These are phyloP conservation scores for Apodemus sylvaticus DNA, from an alignment of 2,113 vertebrate species.

Conservation along the genomic window DNA sequence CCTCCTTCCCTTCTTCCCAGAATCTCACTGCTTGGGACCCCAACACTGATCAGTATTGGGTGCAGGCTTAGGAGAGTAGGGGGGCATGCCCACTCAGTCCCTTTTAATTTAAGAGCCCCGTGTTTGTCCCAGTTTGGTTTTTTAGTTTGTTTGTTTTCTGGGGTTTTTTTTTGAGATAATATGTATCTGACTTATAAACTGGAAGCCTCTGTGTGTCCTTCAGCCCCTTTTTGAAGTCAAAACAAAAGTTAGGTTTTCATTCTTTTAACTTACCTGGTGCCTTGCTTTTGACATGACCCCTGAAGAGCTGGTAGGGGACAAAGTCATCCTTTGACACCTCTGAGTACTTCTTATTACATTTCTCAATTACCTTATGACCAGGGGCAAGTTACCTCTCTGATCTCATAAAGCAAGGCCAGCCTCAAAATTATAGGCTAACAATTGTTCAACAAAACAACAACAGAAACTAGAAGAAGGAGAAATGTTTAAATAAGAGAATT, in stretches of 20 bases:
- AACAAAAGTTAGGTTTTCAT: neutral
- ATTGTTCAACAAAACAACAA: neutral
- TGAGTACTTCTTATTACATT: neutral
- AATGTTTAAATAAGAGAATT: neutral
- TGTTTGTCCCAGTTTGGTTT: neutral
- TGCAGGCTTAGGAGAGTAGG: rapidly evolving
- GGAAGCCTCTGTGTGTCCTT: neutral
- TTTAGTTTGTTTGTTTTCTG: too few species aligned
- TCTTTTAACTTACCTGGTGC: neutral
- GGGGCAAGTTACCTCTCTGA: neutral
- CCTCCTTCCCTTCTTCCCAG: rapidly evolving
- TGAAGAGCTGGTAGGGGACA: neutral
- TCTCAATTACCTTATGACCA: slow-evolving; percentile 8
- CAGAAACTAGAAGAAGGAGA: neutral
- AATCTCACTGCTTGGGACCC: neutral
- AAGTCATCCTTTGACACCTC: neutral
- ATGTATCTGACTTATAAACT: neutral
- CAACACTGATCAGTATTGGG: neutral
- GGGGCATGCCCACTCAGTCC: neutral
- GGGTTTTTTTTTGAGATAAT: neutral
- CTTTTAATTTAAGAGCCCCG: neutral
- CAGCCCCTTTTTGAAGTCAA: neutral
- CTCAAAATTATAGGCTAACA: neutral
- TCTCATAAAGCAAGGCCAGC: neutral
- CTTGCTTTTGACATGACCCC: neutral